Conservation (phyloP, 2,797 vertebrate genomes). For the Cuniculus paca region DNA sequence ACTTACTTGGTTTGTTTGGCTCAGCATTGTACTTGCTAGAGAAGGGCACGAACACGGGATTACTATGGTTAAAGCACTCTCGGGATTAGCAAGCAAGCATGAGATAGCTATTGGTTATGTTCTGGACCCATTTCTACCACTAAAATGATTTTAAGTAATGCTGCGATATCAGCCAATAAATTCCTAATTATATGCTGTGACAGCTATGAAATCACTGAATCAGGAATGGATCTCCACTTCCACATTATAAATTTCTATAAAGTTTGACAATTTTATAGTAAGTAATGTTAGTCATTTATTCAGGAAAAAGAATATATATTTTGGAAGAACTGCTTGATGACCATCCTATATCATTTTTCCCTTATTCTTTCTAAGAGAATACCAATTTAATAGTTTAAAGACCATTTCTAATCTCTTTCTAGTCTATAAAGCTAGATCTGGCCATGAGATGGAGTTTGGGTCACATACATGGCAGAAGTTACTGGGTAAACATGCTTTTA, state of each 20-base stretch:
- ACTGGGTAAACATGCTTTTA: neutral
- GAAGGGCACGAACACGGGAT: neutral
- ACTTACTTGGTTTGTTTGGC: constrained; percentile 12
- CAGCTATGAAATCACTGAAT: neutral
- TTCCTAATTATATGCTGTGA: neutral
- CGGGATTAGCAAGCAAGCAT: neutral
- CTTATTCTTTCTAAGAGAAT: neutral
- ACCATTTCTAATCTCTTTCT: neutral
- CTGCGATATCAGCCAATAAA: neutral
- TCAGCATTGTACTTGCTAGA: neutral
- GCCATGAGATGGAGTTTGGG: neutral
- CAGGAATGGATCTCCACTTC: neutral
- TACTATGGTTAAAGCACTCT: constrained; percentile 19
- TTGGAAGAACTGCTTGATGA: neutral
- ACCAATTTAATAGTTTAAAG: neutral
- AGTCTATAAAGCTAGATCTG: neutral
- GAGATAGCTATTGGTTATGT: neutral
- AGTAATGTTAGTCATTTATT: neutral
- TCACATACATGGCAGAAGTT: neutral
- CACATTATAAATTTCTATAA: neutral
- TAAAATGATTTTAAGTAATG: constrained; percentile 29
- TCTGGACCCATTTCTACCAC: neutral
- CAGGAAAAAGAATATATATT: neutral
- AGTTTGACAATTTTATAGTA: neutral
- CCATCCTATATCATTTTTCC: neutral